phyloP scores from a whole-genome alignment of 2,113 vertebrate species.

The Australoheros scitulus region DNA sequence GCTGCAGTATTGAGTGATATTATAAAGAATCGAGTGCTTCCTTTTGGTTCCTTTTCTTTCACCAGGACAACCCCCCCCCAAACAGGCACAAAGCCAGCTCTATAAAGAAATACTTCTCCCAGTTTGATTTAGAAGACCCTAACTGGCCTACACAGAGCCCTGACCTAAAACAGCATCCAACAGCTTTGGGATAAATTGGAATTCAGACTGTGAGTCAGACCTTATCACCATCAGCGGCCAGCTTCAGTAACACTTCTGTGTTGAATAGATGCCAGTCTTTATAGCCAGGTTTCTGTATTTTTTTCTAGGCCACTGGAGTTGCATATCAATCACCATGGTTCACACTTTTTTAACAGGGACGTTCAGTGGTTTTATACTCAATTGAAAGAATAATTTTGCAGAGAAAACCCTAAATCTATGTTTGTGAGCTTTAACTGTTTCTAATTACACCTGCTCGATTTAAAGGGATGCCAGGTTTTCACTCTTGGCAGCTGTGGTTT shows the following conservation, averaged over 20 bases:
- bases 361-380: background rate
- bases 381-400: too few species aligned
- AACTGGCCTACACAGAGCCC: slow-evolving; percentile 2
- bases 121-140: slow-evolving; percentile 3
- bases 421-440: too few species aligned
- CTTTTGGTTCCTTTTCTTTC: slow-evolving; percentile 2
- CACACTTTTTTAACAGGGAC: background rate
- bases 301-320: background rate
- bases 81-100: background rate
- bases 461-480: too few species aligned
- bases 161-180: slow-evolving; percentile 8
- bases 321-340: background rate
- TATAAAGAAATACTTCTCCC: slow-evolving; percentile 8
- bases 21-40: background rate
- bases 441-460: too few species aligned
- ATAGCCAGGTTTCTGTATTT: slow-evolving; percentile 6
- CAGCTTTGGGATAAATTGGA: slow-evolving; percentile 9
- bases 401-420: too few species aligned
- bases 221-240: background rate
- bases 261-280: background rate
- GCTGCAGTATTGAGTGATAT: background rate
- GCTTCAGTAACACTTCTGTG: background rate
- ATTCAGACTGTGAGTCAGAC: background rate
- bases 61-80: background rate
- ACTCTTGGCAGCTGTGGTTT: too few species aligned